A percentile compares a stretch with the other conserved stretches of the same genome.
phyloP scores from a whole-genome alignment of 2,113 vertebrate species.

The Grammomys surdaster region DNA sequence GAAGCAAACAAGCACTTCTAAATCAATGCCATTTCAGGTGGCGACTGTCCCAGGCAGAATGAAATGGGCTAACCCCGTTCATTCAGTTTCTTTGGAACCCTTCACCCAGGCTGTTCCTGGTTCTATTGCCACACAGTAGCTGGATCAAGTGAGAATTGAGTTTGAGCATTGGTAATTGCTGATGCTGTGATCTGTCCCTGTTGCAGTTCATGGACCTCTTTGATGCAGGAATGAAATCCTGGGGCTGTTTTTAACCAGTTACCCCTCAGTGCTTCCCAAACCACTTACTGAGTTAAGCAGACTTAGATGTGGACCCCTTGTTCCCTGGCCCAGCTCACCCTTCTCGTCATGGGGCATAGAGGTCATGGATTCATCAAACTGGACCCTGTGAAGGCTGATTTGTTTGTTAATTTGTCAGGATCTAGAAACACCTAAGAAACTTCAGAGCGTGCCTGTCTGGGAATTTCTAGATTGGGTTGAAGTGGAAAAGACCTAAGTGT shows the following conservation, averaged over 20 bases:
- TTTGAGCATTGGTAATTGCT: neutral
- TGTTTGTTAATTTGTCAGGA: neutral
- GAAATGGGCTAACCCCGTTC: neutral
- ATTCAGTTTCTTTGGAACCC: neutral
- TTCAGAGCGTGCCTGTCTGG: neutral
- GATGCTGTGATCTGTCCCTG: neutral
- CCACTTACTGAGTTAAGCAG: neutral
- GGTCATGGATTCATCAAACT: neutral
- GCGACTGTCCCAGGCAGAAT: neutral
- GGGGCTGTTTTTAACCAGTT: neutral
- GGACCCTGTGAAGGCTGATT: neutral
- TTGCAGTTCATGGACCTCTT: neutral
- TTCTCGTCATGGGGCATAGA: neutral
- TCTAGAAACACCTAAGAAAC: neutral
- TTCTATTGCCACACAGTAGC: neutral
- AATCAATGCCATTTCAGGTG: conserved; percentile 39
- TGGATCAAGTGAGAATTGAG: neutral
- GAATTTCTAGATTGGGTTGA: neutral
- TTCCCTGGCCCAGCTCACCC: neutral
- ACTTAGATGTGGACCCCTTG: neutral
- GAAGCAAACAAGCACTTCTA: conserved; percentile 30
- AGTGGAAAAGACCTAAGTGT: neutral
- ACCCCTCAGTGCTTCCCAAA: neutral
- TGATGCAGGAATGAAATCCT: neutral
- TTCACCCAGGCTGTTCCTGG: neutral